These are phyloP conservation scores for Cyanocitta stelleri DNA, from an alignment of 2,113 vertebrate genomes.

Conservation along the genomic window DNA sequence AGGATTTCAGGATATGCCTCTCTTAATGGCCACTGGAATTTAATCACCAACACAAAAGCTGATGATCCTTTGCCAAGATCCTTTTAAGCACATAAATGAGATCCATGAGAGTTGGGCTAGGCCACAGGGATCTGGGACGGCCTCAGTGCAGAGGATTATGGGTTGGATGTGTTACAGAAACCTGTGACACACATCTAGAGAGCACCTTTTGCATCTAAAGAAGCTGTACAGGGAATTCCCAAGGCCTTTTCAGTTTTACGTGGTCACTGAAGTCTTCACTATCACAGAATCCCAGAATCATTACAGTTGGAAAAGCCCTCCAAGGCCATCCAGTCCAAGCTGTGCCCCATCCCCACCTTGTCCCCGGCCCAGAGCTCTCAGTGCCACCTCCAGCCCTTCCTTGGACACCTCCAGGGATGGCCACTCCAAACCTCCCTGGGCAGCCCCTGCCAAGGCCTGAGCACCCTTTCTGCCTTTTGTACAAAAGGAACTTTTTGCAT, in stretches of 20 bases:
- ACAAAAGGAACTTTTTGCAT: background rate
- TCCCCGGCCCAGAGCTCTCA: background rate
- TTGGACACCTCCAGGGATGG: background rate
- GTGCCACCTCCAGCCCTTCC: background rate
- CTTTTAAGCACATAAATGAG: background rate
- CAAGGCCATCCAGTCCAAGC: accelerated
- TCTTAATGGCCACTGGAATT: background rate
- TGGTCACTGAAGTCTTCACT: background rate
- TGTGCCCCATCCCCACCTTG: background rate
- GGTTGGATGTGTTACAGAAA: background rate
- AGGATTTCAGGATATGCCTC: background rate
- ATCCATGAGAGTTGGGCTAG: background rate
- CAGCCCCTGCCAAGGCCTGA: background rate
- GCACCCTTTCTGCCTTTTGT: accelerated
- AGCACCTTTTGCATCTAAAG: background rate
- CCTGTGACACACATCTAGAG: background rate
- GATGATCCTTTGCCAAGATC: background rate
- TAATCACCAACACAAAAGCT: background rate
- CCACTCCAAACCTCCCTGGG: background rate
- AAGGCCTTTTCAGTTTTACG: background rate
- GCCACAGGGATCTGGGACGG: background rate
- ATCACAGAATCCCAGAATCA: background rate
- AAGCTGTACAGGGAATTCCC: background rate
- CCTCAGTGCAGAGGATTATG: background rate
- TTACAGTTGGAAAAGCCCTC: accelerated